Evolutionary conservation across 2,113 vertebrate species (phyloP).

Genomic region (Actenoides lindsayi): DNA sequence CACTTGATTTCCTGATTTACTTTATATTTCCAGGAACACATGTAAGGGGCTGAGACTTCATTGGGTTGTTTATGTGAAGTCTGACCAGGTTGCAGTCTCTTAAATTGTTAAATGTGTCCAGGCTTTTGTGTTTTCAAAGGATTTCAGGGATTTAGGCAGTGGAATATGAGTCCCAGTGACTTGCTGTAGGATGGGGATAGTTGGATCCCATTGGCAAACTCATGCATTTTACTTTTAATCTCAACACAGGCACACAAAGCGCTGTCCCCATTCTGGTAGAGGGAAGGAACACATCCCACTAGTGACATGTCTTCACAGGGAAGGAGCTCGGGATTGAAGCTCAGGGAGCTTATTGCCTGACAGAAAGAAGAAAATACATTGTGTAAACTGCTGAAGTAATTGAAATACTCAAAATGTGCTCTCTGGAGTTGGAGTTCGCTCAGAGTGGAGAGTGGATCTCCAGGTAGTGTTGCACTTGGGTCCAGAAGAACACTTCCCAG

Average conservation of each 20-base stretch:
- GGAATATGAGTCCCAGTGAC: not conserved
- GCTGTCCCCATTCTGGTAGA: not conserved
- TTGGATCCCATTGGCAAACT: not conserved
- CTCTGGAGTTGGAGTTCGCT: not conserved
- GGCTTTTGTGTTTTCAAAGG: not conserved
- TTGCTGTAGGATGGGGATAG: not conserved
- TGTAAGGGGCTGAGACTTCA: not conserved
- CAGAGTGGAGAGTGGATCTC: not conserved
- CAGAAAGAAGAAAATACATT: not conserved
- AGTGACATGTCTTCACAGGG: not conserved
- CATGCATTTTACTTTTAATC: not conserved
- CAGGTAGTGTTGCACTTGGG: not conserved
- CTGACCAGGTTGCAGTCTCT: not conserved
- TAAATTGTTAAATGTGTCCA: not conserved
- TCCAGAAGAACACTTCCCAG: not conserved
- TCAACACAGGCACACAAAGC: accelerated
- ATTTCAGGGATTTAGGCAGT: not conserved
- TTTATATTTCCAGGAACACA: not conserved
- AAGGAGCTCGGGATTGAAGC: not conserved
- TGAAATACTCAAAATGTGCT: not conserved
- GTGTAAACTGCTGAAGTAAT: not conserved
- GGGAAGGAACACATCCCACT: not conserved
- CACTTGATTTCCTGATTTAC: constrained; percentile 42
- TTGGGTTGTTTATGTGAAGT: not conserved
- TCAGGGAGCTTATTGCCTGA: accelerated